phyloP scores from a whole-genome alignment of 2,113 vertebrate species.

The Burhinus oedicnemus region DNA sequence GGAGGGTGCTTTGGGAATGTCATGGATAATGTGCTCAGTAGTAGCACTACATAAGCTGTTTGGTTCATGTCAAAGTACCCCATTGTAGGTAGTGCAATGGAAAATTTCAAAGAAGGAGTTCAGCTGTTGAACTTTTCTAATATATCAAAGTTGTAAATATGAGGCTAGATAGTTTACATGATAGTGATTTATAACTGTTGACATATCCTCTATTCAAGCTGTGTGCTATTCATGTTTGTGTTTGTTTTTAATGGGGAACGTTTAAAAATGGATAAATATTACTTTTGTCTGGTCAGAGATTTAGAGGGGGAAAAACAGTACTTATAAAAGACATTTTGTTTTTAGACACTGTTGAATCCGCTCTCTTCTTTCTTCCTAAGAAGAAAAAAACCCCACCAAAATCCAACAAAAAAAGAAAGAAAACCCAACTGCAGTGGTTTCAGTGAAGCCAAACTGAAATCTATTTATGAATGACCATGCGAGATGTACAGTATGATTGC shows the following conservation, averaged over 20 bases:
- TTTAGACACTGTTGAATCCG: neutral
- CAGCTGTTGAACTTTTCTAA: neutral
- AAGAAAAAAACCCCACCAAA: neutral
- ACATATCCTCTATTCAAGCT: constrained; percentile 13
- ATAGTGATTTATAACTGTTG: constrained; percentile 29
- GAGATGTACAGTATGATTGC: neutral
- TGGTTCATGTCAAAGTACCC: rapidly evolving
- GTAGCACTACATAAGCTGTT: neutral
- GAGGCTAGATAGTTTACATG: constrained; percentile 16
- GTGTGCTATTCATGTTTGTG: constrained; percentile 12
- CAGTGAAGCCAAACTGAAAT: neutral
- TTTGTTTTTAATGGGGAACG: constrained; percentile 43
- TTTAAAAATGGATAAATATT: constrained; percentile 53
- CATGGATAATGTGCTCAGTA: rapidly evolving
- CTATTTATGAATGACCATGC: neutral
- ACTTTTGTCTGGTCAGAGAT: constrained; percentile 23
- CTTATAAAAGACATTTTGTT: constrained; percentile 17
- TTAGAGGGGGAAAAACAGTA: neutral
- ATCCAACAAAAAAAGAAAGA: neutral
- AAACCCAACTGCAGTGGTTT: neutral
- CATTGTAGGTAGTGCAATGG: rapidly evolving
- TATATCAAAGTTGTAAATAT: neutral
- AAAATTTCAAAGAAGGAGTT: neutral
- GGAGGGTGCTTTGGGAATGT: neutral
- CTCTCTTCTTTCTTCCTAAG: neutral